Base-by-base conservation (phyloP, 2,888 invertebrate species). In the Neoitamus cyanurus region DNA sequence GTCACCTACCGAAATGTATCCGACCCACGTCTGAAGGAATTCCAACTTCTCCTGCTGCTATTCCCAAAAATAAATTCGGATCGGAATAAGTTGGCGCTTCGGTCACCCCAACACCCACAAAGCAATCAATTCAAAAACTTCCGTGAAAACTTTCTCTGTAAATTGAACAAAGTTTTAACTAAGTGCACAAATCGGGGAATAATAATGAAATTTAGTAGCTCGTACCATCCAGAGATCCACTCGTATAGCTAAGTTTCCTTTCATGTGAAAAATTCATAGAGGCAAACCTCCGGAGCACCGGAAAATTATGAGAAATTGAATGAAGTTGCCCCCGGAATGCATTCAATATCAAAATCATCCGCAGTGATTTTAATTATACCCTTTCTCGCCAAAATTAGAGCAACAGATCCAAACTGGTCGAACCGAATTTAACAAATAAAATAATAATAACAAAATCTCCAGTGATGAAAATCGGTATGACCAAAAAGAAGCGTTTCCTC, bases 151-250 rank as follows among this genome's bases (percentile, higher is more conserved):
- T 58, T n/a, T 58, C 25, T 58, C 58, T 9, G 58, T 25, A 58
- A 58, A 58, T 58, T 15, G 58, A 58, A 58, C 58, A 58, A 58
- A 58, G 58, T 58, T 58, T 58, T 58, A 58, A 58, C 58, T 58
- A 58, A 58, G 25, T 58, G 58, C 58, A 58, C 58, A 58, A 20
- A 58, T 58, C 58, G 25, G 58, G 20, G 58, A 58, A 58, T 58
- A 58, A 58, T 58, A 58, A 20, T 25, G 25, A 58, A 58, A 58
- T 58, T 58, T 58, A 58, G 58, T 58, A 9, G 58, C 58, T 31
- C 7, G 9, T 11, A 11, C 37, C 37, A 37, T 34, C 34, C 3
- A 11, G 9, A 37, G 2, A 31, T 31, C 5, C 37, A 37, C 7
- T 58, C 25, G 58, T 2, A 58, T 58, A 9, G 58, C 20, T 5